phyloP scores from a whole-genome alignment of 2,797 vertebrate genomes.

The Halcyon chelicuti region DNA sequence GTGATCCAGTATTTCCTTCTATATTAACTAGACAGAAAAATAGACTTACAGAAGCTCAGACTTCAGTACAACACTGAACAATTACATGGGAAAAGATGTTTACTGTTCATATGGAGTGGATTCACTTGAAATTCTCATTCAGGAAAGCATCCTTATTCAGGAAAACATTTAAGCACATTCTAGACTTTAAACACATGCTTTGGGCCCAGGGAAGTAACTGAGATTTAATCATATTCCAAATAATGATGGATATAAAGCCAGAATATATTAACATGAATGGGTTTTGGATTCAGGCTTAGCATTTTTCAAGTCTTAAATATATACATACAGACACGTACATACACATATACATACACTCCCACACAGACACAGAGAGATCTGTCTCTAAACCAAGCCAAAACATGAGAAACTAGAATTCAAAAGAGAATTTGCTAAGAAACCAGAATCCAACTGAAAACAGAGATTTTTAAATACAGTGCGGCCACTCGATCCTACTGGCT shows the following conservation, averaged over 20 bases:
- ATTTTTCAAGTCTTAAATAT: conserved; percentile 52
- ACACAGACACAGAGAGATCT: conserved; percentile 39
- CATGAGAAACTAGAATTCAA: neutral
- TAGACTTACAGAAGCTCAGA: neutral
- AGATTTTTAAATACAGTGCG: neutral
- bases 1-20: neutral
- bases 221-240: conserved; percentile 33
- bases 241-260: conserved; percentile 43
- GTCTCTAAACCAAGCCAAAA: conserved; percentile 35
- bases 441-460: neutral
- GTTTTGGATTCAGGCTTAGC: neutral
- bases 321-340: conserved; percentile 7
- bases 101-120: neutral
- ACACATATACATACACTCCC: conserved; percentile 45
- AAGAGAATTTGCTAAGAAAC: neutral
- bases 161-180: conserved; percentile 17
- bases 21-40: neutral
- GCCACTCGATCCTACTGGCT: neutral
- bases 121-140: neutral
- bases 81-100: neutral
- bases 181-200: conserved; percentile 48
- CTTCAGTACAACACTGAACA: neutral
- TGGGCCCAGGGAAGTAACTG: neutral
- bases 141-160: neutral
- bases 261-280: conserved; percentile 29